Base-by-base conservation (phyloP, 2,113 vertebrate genomes). In the Amphilophus citrinellus region DNA sequence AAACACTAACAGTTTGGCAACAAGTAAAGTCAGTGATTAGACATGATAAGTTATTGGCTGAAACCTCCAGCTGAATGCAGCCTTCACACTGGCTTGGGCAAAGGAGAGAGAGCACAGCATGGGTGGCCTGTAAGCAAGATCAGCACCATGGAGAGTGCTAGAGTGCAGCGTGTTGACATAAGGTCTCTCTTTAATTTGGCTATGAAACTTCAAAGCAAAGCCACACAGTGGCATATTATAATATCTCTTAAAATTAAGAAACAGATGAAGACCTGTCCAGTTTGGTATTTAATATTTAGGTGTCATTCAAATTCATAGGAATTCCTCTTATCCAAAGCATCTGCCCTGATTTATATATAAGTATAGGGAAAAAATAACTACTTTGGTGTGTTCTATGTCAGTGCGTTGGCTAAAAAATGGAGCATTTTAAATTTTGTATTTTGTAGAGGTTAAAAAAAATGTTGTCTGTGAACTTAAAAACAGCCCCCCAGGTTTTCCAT, bases 81-180 rank as follows among this genome's bases (percentile, higher is more conserved):
- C 37, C 10, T 50, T 78, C 22, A 24, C 32, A 20, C 14, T 44
- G 17, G 27, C 61, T 63, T 62, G 42, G 42, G 58, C 14, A 73
- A 39, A 17, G n/a, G 24, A 61, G 79, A 81, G 53, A 17, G 32
- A 22, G 17, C 66, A 47, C 73, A 22, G 30, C 39, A 27, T 61
- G 20, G 15, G 22, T 4, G 3, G 24, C 27, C 47, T n/a, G 5
- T 7, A 3, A 42, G 9, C 17, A n/a, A 7, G n/a, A 83, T 85
- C 76, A 84, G 56, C 32, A 81, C 61, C 79, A 79, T 76, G 73
- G 80, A 79, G 42, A 79, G 77, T 3, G 20, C 18, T n/a, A 20
- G 14, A 59, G 44, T 53, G 20, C n/a, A 60, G 30, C 5, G 7
- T 73, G 47, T 73, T 73, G 68, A 73, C 68, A 73, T 53, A 18